phyloP scores from a whole-genome alignment of 2,797 vertebrate species.

The Sebastes elongatus region DNA sequence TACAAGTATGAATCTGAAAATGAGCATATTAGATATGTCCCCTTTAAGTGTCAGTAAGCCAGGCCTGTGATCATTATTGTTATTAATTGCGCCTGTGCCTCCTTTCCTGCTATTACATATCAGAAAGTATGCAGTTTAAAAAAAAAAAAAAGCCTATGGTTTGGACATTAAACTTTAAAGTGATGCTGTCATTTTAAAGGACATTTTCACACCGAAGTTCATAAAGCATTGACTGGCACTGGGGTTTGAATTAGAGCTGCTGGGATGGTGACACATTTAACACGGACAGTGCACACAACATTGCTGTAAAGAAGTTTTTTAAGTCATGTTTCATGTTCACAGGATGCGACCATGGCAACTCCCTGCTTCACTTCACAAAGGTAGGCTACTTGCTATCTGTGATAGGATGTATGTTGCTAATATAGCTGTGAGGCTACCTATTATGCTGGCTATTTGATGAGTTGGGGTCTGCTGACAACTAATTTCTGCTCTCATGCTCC shows the following conservation, averaged over 20 bases:
- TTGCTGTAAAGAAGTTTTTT: too few species aligned
- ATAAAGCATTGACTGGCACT: background rate
- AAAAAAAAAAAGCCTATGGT: background rate
- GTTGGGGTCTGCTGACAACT: background rate
- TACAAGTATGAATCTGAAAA: background rate
- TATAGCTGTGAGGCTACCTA: background rate
- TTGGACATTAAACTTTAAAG: background rate
- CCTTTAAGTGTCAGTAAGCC: background rate
- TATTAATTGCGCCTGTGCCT: background rate
- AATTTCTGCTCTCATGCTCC: background rate
- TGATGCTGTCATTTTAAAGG: background rate
- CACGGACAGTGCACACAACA: background rate
- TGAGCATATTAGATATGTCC: too few species aligned
- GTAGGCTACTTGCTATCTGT: background rate
- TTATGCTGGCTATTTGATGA: background rate
- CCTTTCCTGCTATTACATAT: background rate
- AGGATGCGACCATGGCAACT: background rate
- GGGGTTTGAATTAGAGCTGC: background rate
- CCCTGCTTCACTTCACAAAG: background rate
- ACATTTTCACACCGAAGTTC: background rate
- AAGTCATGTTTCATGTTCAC: background rate
- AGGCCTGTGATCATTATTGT: background rate
- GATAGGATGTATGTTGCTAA: background rate
- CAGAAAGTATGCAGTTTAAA: background rate
- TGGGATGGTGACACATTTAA: background rate